Base-by-base conservation (phyloP, 1,140 invertebrate genomes). In the honey bee (Apis mellifera) region DNA sequence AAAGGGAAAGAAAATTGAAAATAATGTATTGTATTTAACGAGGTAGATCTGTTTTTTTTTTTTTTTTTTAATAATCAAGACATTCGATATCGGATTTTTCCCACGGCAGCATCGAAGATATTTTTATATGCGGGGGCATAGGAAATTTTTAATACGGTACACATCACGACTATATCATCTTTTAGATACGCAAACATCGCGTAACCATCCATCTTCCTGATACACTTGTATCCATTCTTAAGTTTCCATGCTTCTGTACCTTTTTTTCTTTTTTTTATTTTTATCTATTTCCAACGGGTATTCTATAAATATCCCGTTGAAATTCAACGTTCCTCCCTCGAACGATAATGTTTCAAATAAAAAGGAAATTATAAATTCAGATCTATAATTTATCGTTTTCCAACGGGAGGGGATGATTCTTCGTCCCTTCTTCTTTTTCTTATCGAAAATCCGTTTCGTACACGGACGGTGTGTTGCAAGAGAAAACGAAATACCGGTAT, bases 401-500 rank as follows among this genome's bases (percentile, higher is more conserved):
- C 8, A 42, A 23, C 12, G n/a, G n/a, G 42, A 7, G 21, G 32
- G 7, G 32, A 42, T 77, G 32, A 42, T 77, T 64, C 66, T 60
- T 48, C 68, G 64, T 65, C 55, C 66, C 65, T 60, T 79, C 64
- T 60, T 52, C 55, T 64, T 32, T 80, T 87, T 83, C 26, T 84
- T 77, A 87, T 84, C 86, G 79, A 84, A 87, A 87, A 68, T 52
- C 76, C 50, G 76, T 72, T 60, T 82, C 42, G 74, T 70, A 65
- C n/a, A 65, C n/a, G 71, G 55, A 76, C 48, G 77, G 65, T 17
- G 50, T 64, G 65, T 69, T 82, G 77, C 62, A 17, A 55, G 17
- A 68, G 65, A 74, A 83, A 66, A 79, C 48, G 71, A 69, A 69
- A 52, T 50, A 50, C 21, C 75, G 59, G 77, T 81, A 84, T 85